Percentiles rank a stretch among this genome's conserved stretches.
These are phyloP conservation scores for Paratrypauchen microcephalus DNA, from an alignment of 2,797 vertebrate species.

Conservation along the genomic window DNA sequence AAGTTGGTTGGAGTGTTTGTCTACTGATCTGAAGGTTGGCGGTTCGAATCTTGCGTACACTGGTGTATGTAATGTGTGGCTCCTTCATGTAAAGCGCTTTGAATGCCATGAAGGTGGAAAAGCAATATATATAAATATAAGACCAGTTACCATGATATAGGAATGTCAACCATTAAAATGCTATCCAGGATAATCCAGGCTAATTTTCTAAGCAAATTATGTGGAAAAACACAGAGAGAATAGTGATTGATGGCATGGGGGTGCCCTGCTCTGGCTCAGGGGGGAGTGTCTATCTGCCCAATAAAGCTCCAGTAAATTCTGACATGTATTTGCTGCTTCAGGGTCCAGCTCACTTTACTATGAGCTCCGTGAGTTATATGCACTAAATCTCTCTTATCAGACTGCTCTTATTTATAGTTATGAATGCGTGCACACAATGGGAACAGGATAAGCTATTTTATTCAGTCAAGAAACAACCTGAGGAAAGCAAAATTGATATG, in stretches of 20 bases:
- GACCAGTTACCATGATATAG: no score
- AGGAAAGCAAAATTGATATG: neutral
- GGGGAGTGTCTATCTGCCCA: neutral
- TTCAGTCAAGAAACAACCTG: neutral
- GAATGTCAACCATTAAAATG: constrained; percentile 2
- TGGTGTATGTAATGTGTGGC: no score
- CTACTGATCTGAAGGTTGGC: no score
- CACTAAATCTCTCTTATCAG: neutral
- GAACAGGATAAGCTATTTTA: neutral
- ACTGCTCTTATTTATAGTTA: constrained; percentile 6
- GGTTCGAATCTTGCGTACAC: no score
- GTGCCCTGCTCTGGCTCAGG: neutral
- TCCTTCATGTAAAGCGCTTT: no score
- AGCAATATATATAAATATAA: no score
- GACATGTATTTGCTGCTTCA: constrained; percentile 10
- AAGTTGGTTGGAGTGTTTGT: no score
- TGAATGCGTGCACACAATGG: neutral
- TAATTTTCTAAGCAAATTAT: constrained; percentile 11
- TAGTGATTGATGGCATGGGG: neutral
- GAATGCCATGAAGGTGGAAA: no score
- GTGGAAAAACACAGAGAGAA: neutral
- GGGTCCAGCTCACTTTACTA: constrained; percentile 4
- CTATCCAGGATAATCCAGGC: neutral
- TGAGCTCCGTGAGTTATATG: neutral
- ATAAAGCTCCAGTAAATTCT: constrained; percentile 2